Evolutionary conservation across 2,888 invertebrate genomes (phyloP).

Genomic region (Caenorhabditis virilis): DNA sequence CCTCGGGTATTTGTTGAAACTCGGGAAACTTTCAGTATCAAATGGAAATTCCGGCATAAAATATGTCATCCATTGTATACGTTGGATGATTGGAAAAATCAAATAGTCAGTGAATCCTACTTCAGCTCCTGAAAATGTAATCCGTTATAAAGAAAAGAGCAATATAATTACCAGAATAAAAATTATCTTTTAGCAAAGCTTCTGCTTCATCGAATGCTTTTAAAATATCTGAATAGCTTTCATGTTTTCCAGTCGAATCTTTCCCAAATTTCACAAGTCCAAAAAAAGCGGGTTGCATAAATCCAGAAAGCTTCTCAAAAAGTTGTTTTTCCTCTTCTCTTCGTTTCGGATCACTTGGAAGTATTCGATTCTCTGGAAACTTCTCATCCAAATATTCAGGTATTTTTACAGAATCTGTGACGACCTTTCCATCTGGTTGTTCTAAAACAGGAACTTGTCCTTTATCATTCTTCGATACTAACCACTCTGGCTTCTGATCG

Average conservation of each 20-base stretch:
- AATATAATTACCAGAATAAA: too few relatives aligned
- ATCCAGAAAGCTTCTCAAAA: too few relatives aligned
- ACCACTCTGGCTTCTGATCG: slow-evolving; percentile 79
- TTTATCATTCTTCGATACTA: slow-evolving; percentile 72
- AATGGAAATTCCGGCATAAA: slow-evolving; percentile 9
- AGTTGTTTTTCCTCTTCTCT: too few relatives aligned
- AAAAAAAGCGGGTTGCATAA: too few relatives aligned
- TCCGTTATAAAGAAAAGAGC: too few relatives aligned
- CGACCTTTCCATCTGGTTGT: slow-evolving; percentile 67
- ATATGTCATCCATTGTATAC: slow-evolving; percentile 14
- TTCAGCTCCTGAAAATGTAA: slow-evolving; percentile 9
- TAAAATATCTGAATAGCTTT: too few relatives aligned
- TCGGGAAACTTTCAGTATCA: slow-evolving; percentile 11
- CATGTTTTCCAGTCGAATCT: too few relatives aligned
- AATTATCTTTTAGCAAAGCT: too few relatives aligned
- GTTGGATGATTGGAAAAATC: slow-evolving; percentile 25
- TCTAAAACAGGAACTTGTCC: slow-evolving; percentile 81
- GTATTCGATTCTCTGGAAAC: slow-evolving; percentile 75
- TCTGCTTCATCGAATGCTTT: too few relatives aligned
- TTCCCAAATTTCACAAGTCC: too few relatives aligned
- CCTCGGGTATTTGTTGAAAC: slow-evolving; percentile 13
- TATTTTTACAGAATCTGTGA: slow-evolving; percentile 82
- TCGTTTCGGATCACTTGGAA: slow-evolving; percentile 72
- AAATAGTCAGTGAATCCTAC: slow-evolving; percentile 33
- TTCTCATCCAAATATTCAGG: slow-evolving; percentile 83